Conservation (phyloP, 2,797 vertebrate genomes). For the Menidia menidia region DNA sequence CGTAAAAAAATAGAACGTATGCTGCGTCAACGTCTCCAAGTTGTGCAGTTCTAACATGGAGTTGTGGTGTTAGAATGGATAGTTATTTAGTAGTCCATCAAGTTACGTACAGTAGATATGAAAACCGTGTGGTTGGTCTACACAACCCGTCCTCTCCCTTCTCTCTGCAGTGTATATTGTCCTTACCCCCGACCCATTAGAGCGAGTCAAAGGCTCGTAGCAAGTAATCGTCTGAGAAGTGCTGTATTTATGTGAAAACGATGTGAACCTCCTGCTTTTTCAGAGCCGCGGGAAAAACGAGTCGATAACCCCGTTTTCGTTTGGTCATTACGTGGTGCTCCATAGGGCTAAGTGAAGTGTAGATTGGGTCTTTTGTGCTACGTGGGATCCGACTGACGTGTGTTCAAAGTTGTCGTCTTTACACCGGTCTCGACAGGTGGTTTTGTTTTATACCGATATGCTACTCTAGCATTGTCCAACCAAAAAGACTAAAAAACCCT, state of each 20-base stretch:
- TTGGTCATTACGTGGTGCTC: slow-evolving; percentile 1
- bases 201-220: slow-evolving; percentile 63
- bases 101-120: slow-evolving; percentile 85
- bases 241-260: slow-evolving; percentile 62
- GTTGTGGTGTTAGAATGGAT: slow-evolving; percentile 82
- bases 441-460: neutral
- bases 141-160: slow-evolving; percentile 33
- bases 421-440: neutral
- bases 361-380: neutral
- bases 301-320: slow-evolving; percentile 10
- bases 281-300: slow-evolving; percentile 70
- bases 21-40: slow-evolving; percentile 75
- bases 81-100: slow-evolving; percentile 87
- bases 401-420: neutral
- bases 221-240: slow-evolving; percentile 61
- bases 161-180: slow-evolving; percentile 57
- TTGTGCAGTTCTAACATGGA: slow-evolving; percentile 59
- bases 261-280: slow-evolving; percentile 34
- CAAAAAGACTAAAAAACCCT: neutral
- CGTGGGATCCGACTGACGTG: neutral
- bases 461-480: neutral
- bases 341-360: neutral
- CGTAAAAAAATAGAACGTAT: slow-evolving; percentile 26
- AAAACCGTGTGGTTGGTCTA: slow-evolving; percentile 87
- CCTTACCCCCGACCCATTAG: neutral